Percentiles rank a stretch among this genome's conserved stretches.
Evolutionary conservation across 2,113 vertebrate species (phyloP).

Genomic region (Serinus canaria): DNA sequence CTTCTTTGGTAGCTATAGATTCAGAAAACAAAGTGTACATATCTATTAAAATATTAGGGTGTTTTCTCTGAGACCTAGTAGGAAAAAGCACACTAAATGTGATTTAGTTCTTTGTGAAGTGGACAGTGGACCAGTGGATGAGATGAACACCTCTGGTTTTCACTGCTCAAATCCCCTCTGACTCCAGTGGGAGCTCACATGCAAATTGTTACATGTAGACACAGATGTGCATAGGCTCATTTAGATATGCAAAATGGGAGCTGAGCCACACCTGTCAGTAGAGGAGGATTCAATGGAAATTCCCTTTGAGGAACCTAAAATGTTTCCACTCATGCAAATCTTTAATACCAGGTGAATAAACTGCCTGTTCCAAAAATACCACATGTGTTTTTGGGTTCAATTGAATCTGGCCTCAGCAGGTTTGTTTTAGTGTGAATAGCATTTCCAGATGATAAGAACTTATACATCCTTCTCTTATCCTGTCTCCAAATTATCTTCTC

Average conservation of each 20-base stretch:
- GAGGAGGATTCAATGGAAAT: not conserved
- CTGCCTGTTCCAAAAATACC: not conserved
- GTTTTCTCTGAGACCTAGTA: not conserved
- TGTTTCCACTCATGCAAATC: not conserved
- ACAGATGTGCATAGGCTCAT: not conserved
- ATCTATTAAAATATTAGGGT: not conserved
- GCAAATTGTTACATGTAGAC: not conserved
- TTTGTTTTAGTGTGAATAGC: not conserved
- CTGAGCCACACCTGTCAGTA: not conserved
- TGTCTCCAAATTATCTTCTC: not conserved
- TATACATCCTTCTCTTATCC: not conserved
- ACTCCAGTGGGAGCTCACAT: not conserved
- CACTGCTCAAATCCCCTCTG: not conserved
- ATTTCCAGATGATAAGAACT: not conserved
- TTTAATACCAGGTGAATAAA: not conserved
- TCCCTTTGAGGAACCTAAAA: not conserved
- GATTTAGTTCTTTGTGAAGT: not conserved
- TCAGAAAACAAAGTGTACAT: not conserved
- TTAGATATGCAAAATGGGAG: not conserved
- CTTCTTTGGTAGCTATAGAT: not conserved
- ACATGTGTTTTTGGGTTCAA: not conserved
- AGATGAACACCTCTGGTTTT: not conserved
- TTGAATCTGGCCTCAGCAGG: not conserved
- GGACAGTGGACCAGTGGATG: fast-evolving
- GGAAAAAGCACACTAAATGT: not conserved